Conservation (phyloP, 2,113 vertebrate genomes). For the Danionella cerebrum region DNA sequence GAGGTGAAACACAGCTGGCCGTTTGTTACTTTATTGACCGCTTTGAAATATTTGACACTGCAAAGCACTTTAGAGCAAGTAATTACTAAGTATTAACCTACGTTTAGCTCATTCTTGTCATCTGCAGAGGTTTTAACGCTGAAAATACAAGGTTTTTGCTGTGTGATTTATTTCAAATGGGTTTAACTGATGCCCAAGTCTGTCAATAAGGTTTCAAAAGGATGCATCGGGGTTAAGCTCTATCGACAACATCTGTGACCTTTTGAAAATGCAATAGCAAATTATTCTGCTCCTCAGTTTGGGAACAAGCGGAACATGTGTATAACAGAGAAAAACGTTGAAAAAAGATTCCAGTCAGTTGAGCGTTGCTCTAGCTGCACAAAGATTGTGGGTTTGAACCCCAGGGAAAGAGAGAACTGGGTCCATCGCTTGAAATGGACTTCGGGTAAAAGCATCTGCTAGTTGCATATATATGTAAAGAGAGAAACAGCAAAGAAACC, state of each 20-base stretch:
- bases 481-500: too few species aligned
- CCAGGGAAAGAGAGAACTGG: too few species aligned
- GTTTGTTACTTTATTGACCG: neutral
- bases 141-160: neutral
- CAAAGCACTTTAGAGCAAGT: neutral
- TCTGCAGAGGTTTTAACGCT: neutral
- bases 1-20: neutral
- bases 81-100: constrained; percentile 1
- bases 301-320: neutral
- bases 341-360: too few species aligned
- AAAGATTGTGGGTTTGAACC: too few species aligned
- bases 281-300: neutral
- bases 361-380: too few species aligned
- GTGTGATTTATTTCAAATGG: neutral
- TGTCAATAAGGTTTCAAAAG: neutral
- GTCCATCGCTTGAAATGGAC: too few species aligned
- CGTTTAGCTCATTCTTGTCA: neutral
- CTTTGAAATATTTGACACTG: neutral
- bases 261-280: neutral
- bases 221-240: neutral
- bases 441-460: too few species aligned
- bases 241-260: neutral
- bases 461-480: too few species aligned
- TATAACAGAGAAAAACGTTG: too few species aligned
- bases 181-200: neutral